A percentile compares a stretch with the other conserved stretches of the same genome.
Conservation (phyloP, 2,113 vertebrate genomes). For the Xenus cinereus region DNA sequence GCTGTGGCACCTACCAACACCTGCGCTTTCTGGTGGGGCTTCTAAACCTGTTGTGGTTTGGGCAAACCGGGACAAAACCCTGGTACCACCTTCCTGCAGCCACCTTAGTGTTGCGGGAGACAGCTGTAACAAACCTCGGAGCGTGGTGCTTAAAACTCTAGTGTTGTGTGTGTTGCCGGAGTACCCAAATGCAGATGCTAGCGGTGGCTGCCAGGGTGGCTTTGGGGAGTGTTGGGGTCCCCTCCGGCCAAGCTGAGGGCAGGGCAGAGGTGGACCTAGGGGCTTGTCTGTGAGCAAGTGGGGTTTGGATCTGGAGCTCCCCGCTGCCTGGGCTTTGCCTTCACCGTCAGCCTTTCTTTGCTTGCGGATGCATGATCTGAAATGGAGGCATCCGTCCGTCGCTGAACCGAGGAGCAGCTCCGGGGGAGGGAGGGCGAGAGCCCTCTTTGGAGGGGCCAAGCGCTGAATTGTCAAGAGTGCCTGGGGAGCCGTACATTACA, state of each 20-base stretch:
- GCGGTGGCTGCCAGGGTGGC: neutral
- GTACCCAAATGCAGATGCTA: neutral
- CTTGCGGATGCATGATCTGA: neutral
- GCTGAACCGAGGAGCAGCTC: neutral
- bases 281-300: neutral
- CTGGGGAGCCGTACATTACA: neutral
- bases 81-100: neutral
- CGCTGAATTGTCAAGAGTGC: neutral
- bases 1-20: neutral
- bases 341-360: neutral
- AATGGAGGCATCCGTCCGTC: constrained; percentile 32
- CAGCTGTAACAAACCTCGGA: neutral
- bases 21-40: neutral
- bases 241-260: neutral
- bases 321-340: neutral
- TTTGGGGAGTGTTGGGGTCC: neutral
- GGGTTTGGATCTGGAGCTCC: neutral
- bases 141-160: neutral
- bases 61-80: neutral
- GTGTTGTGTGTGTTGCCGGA: neutral
- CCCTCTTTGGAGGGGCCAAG: neutral
- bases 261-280: neutral
- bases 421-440: neutral
- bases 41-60: neutral
- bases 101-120: neutral